Evolutionary conservation across 2,888 invertebrate genomes (phyloP).

Genomic region (Orthosia incerta): DNA sequence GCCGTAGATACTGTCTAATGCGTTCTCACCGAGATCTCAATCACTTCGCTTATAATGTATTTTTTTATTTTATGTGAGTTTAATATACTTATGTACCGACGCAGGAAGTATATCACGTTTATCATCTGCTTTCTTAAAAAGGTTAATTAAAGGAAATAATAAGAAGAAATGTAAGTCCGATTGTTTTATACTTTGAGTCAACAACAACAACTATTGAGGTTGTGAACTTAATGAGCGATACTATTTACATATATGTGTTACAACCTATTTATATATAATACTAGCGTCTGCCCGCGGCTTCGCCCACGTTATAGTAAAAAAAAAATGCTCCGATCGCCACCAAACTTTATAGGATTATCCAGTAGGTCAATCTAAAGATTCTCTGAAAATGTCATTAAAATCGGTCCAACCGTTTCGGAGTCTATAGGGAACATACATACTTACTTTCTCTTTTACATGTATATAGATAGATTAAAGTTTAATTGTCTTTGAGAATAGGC

Average conservation of each 20-base stretch:
- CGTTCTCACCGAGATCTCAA: slow-evolving; percentile 36
- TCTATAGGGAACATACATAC: too few species aligned
- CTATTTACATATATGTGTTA: neutral
- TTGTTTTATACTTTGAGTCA: neutral
- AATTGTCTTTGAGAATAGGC: neutral
- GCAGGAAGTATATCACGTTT: slow-evolving; percentile 37
- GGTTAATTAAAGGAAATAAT: slow-evolving; percentile 19
- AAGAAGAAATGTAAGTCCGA: neutral
- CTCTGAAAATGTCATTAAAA: too few species aligned
- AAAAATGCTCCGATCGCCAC: too few species aligned
- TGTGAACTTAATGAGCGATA: neutral
- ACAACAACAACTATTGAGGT: neutral
- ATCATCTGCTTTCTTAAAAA: slow-evolving; percentile 27
- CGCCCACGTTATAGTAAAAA: too few species aligned
- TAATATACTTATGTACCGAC: slow-evolving; percentile 23
- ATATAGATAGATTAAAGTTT: too few species aligned
- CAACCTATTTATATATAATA: neutral
- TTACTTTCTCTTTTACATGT: too few species aligned
- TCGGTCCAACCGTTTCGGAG: too few species aligned
- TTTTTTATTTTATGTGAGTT: slow-evolving; percentile 30
- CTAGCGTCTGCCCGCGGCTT: too few species aligned
- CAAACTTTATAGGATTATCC: too few species aligned
- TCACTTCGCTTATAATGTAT: slow-evolving; percentile 38
- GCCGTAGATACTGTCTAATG: slow-evolving; percentile 17
- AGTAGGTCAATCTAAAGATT: too few species aligned